These are phyloP conservation scores for Diachrysia chrysitis DNA, from an alignment of 2,888 invertebrate genomes.

Conservation along the genomic window DNA sequence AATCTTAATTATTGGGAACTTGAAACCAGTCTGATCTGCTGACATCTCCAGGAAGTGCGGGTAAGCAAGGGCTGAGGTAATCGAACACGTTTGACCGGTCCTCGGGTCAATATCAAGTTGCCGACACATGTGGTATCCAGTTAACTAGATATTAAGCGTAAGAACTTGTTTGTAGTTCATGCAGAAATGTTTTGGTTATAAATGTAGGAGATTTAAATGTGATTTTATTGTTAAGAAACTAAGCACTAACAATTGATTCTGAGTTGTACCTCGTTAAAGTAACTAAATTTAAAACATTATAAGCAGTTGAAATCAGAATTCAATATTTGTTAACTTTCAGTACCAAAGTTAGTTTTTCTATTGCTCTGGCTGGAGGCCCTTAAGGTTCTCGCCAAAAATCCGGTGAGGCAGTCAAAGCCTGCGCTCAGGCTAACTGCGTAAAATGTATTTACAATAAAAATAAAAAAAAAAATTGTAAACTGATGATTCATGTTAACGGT, in stretches of 20 bases:
- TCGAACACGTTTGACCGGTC: conserved; percentile 45
- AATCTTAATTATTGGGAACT: background rate
- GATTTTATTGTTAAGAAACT: no score
- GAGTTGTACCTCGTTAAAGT: no score
- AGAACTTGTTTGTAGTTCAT: background rate
- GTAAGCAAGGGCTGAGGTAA: conserved; percentile 41
- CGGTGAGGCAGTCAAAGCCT: no score
- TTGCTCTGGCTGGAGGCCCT: no score
- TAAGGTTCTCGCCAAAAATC: no score
- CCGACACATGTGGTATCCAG: conserved; percentile 35
- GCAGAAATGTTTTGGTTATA: background rate
- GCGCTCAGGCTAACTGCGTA: no score
- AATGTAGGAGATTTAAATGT: no score
- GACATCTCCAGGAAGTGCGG: conserved; percentile 44
- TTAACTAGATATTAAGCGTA: background rate
- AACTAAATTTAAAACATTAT: conserved; percentile 19
- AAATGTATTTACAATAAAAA: no score
- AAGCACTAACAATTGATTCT: no score
- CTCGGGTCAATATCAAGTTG: conserved; percentile 36
- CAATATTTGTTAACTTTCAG: conserved; percentile 21
- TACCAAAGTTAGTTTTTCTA: no score
- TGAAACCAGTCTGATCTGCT: conserved; percentile 33
- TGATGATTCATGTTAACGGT: conserved; percentile 50
- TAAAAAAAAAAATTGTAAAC: no score
- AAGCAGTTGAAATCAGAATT: conserved; percentile 20